phyloP scores from a whole-genome alignment of 1,140 invertebrate species.

The Sarcophaga peregrina region DNA sequence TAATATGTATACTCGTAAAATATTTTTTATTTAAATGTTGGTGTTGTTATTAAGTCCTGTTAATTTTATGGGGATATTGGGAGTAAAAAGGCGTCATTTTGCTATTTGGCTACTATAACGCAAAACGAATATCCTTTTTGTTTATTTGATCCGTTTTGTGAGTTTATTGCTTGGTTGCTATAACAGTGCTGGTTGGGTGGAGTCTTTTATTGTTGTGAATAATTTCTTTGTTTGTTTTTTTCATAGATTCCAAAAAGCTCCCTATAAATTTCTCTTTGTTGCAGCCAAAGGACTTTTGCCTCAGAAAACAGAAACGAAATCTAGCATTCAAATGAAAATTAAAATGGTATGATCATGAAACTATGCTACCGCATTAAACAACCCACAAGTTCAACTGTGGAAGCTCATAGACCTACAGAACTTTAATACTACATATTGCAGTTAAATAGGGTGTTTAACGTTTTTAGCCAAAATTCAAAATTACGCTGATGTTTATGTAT shows the following conservation, averaged over 20 bases:
- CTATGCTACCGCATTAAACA: no score
- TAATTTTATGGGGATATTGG: neutral
- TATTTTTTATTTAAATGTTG: neutral
- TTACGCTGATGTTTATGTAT: no score
- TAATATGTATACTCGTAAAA: neutral
- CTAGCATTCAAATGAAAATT: no score
- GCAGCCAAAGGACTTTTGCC: neutral
- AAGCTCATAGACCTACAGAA: no score
- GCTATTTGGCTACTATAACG: conserved; percentile 18
- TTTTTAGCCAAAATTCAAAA: no score
- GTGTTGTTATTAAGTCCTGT: neutral
- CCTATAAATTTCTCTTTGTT: neutral
- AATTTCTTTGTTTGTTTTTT: neutral
- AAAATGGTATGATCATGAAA: no score
- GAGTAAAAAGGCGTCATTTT: conserved; percentile 17
- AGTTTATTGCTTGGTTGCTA: no score
- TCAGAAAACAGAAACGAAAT: neutral
- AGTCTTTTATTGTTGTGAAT: conserved; percentile 14
- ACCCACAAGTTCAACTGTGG: no score
- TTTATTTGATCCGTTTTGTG: no score
- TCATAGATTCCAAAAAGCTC: conserved; percentile 18
- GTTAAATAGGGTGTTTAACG: no score
- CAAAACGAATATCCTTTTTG: neutral
- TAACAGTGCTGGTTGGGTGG: neutral
- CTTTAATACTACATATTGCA: no score